These are phyloP conservation scores for Doryteuthis pealeii DNA, from an alignment of 1,140 invertebrate species.

Conservation along the genomic window DNA sequence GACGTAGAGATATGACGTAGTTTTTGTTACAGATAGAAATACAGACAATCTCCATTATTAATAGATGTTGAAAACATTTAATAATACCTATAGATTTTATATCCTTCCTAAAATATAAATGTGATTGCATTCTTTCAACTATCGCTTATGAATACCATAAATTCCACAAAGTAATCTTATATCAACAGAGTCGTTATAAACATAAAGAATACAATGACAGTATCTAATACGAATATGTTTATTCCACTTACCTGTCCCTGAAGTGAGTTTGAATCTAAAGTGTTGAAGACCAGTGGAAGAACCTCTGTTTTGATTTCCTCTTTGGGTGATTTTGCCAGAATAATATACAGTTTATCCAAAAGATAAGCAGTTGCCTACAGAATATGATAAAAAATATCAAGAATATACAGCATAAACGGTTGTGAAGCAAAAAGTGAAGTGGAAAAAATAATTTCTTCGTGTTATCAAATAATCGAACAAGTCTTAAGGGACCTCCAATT, in stretches of 20 bases:
- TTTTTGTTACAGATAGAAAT: too few species aligned
- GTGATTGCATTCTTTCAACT: too few species aligned
- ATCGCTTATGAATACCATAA: too few species aligned
- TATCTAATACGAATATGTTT: not conserved
- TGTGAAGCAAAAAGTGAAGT: not conserved
- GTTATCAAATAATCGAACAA: not conserved
- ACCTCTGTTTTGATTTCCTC: slow-evolving; percentile 80
- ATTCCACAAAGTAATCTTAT: too few species aligned
- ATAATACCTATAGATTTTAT: too few species aligned
- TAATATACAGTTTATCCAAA: slow-evolving; percentile 87
- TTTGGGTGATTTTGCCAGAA: slow-evolving; percentile 82
- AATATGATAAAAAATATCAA: slow-evolving; percentile 7
- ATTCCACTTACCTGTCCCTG: slow-evolving; percentile 84
- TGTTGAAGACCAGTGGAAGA: slow-evolving; percentile 83
- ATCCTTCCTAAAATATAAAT: too few species aligned
- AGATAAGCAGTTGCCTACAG: slow-evolving; percentile 83
- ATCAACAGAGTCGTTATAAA: too few species aligned
- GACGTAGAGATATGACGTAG: too few species aligned
- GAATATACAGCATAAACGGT: not conserved
- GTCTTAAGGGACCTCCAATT: too few species aligned
- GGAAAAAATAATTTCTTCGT: not conserved
- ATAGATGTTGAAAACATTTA: too few species aligned
- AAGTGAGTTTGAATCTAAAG: slow-evolving; percentile 87
- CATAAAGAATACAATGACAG: too few species aligned
- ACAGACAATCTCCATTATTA: too few species aligned